These are phyloP conservation scores for Agonopterix alstromeriana DNA, from an alignment of 2,888 invertebrate genomes.

Conservation along the genomic window DNA sequence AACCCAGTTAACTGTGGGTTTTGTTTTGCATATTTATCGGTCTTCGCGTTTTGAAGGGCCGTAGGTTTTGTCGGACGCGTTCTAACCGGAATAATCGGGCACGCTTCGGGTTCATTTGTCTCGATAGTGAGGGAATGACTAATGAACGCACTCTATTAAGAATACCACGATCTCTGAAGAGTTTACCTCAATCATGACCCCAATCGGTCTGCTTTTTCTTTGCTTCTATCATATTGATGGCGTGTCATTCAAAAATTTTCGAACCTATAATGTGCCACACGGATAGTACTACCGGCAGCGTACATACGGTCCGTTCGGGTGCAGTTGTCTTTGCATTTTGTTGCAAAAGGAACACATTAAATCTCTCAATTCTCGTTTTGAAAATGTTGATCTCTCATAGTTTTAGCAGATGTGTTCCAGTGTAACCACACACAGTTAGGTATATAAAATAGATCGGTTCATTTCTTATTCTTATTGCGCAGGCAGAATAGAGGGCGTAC, in stretches of 20 bases:
- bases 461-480: slow-evolving; percentile 54
- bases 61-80: slow-evolving; percentile 38
- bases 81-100: slow-evolving; percentile 42
- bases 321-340: too few species aligned
- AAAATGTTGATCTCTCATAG: too few species aligned
- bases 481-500: slow-evolving; percentile 20
- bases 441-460: slow-evolving; percentile 36
- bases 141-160: slow-evolving; percentile 24
- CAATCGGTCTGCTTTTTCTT: too few species aligned
- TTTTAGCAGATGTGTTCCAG: too few species aligned
- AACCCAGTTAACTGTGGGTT: slow-evolving; percentile 50
- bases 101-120: slow-evolving; percentile 38
- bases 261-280: too few species aligned
- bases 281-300: too few species aligned
- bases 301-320: too few species aligned
- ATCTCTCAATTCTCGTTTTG: too few species aligned
- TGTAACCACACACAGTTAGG: neutral
- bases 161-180: slow-evolving; percentile 20
- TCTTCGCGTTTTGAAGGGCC: slow-evolving; percentile 26
- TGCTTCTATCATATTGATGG: too few species aligned
- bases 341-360: too few species aligned
- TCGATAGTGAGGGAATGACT: slow-evolving; percentile 21
- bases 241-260: too few species aligned
- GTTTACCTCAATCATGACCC: slow-evolving; percentile 11
- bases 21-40: slow-evolving; percentile 57